Base-by-base conservation (phyloP, 2,113 vertebrate genomes). In the Rhabdornis inornatus region DNA sequence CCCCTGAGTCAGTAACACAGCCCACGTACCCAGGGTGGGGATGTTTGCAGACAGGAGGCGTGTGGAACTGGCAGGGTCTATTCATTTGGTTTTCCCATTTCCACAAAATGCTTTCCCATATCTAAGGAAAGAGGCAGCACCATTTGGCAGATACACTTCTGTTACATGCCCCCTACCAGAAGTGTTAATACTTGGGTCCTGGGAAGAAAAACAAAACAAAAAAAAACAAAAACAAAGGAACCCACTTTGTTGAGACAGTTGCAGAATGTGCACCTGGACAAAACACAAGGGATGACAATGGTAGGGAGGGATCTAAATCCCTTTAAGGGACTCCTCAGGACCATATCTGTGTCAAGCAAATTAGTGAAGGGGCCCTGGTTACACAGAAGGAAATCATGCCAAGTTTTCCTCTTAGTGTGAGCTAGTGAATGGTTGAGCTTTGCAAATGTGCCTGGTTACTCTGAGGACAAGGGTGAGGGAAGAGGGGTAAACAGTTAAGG, bases 61-160 rank as follows among this genome's bases (percentile, higher is more conserved):
- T 83, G 76, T 5, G 5, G 83, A 65, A 56, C 80, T 87, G 69
- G 89, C 2, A 0, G 56, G 21, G 37, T 70, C 69, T 71, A 57
- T 68, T 83, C 64, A 56, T 68, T 90, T 94, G 95, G 56, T 96
- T 96, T 93, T 96, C 83, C 69, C 83, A 87, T 94, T 90, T 87
- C 85, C 52, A 75, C 52, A 83, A 89, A 96, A 92, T 4, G 24
- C 53, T 95, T 96, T 90, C 57, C 88, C 90, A 84, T 52, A 78
- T 42, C 64, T n/a, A 79, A 61, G 61, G 65, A 75, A 90, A 77
- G 25, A 94, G 65, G 69, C 69, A 87, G 92, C 2, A 9, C 52
- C 45, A 20, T 44, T 90, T 89, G 90, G 83, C 47, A 93, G 90
- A 92, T 1, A 2, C 0, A 2, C 86, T 94, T 91, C 50, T 86